Base-by-base conservation (phyloP, 2,888 invertebrate genomes). In the Athrips mouffetella region DNA sequence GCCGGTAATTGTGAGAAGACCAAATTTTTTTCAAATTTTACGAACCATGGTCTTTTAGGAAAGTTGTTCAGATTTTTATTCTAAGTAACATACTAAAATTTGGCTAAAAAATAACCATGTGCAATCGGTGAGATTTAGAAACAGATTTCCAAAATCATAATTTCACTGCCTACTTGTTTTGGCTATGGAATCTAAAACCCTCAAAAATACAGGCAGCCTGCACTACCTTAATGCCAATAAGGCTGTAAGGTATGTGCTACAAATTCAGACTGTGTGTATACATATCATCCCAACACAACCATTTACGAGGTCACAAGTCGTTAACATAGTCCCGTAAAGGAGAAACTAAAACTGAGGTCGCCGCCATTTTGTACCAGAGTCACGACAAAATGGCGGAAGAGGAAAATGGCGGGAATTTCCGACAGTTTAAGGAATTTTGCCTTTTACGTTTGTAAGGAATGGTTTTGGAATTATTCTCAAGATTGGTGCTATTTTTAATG, bases 301-400 rank as follows among this genome's bases (percentile, higher is more conserved):
- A 53, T 64, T 63, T 62, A 59, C 59, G 58, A 57, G 53, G 53
- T 58, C 57, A 55, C 56, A 54, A 54, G 51, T 57, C 53, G 61
- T 63, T 60, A 61, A 59, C 57, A 60, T 62, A 53, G 57, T 52
- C 57, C 53, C 57, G 52, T 52, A 58, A 57, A 60, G 49, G 49
- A 46, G 40, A 45, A 60, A 60, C 61, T 64, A 64, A 67, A 59
- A 65, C 55, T 53, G 44, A 45, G 53, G 51, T 45, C 48, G 31
- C 13, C 33, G 37, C 21, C 46, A 50, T 37, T 37, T 21, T 21
- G 21, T 11, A 13, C 50, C 45, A 25, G 40, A 45, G 45, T 21
- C 18, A 31, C 29, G 45, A 45, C 45, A 45, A 45, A 25, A 45
- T 45, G 45, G 45, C 45, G 20, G 45, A 31, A 8, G n/a, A 13